Conservation (phyloP, 1,140 invertebrate species). For the Aleiodes sp. region DNA sequence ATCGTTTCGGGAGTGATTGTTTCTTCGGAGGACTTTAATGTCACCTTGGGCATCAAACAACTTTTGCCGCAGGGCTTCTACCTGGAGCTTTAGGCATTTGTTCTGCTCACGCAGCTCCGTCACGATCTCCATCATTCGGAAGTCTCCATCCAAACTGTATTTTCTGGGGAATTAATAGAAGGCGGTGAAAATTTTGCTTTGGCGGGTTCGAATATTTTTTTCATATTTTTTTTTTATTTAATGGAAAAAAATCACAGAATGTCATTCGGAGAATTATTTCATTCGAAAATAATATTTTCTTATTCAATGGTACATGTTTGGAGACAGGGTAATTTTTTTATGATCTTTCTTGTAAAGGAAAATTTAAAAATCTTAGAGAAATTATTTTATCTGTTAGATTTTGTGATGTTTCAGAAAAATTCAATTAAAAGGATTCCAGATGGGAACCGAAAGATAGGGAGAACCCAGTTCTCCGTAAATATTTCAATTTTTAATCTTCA, state of each 20-base stretch:
- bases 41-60: conserved; percentile 78
- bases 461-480: too few species aligned
- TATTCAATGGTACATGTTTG: too few species aligned
- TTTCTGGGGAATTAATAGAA: conserved; percentile 21
- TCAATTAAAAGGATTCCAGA: too few species aligned
- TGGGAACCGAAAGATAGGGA: too few species aligned
- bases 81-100: conserved; percentile 74
- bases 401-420: too few species aligned
- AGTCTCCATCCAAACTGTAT: conserved; percentile 42
- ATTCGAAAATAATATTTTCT: too few species aligned
- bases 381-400: too few species aligned
- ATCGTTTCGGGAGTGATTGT: conserved; percentile 49
- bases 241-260: too few species aligned
- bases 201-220: neutral
- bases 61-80: conserved; percentile 76
- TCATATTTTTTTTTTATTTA: neutral
- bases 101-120: conserved; percentile 74
- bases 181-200: neutral
- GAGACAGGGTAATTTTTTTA: too few species aligned
- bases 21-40: conserved; percentile 71
- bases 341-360: too few species aligned
- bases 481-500: too few species aligned
- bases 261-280: conserved; percentile 25
- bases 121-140: conserved; percentile 59
- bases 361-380: too few species aligned